A percentile compares a stretch with the other conserved stretches of the same genome.
phyloP scores from a whole-genome alignment of 1,140 invertebrate genomes.

The Dryas iulia region DNA sequence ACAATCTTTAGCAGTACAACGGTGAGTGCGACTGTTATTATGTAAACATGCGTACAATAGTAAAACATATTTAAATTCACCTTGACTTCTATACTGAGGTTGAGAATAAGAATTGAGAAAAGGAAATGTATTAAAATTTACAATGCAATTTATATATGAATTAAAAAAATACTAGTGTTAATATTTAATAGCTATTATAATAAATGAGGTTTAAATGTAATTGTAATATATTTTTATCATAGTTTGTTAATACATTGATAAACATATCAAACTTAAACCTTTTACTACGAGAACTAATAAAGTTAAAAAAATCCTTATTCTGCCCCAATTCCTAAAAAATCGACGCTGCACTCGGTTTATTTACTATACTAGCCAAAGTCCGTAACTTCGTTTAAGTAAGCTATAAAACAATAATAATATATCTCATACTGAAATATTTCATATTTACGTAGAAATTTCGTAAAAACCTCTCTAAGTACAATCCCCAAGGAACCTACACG shows the following conservation, averaged over 20 bases:
- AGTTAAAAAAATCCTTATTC: too few species aligned
- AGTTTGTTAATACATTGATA: neutral
- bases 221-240: neutral
- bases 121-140: conserved; percentile 43
- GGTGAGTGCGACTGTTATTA: conserved; percentile 8
- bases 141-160: neutral
- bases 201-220: neutral
- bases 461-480: too few species aligned
- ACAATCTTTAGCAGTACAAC: neutral
- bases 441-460: too few species aligned
- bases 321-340: too few species aligned
- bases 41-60: conserved; percentile 56
- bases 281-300: too few species aligned
- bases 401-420: too few species aligned
- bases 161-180: neutral
- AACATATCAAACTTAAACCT: too few species aligned
- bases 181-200: neutral
- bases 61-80: conserved; percentile 49
- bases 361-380: too few species aligned
- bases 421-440: too few species aligned
- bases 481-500: too few species aligned
- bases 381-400: too few species aligned
- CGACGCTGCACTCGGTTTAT: too few species aligned
- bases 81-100: conserved; percentile 62
- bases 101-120: conserved; percentile 45